Base-by-base conservation (phyloP, 2,113 vertebrate species). In the Perognathus longimembris region DNA sequence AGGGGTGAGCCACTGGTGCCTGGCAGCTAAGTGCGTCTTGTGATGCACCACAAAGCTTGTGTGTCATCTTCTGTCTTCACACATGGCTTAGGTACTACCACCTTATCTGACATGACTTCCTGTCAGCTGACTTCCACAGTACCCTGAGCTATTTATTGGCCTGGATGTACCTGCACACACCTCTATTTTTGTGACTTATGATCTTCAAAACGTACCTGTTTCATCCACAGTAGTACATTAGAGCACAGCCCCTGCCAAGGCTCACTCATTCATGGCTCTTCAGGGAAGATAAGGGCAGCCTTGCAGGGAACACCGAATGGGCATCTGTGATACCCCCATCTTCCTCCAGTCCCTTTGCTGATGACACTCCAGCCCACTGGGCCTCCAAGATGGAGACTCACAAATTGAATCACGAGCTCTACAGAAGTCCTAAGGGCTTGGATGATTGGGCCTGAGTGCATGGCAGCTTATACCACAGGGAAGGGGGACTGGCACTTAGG, bases 401-500 rank as follows among this genome's bases (percentile, higher is more conserved):
- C 88, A 45, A 8, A 45, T 6, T 77, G 88, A 81, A 66, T 36
- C 64, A 73, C 91, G 74, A n/a, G 50, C 50, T 11, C 30, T 34
- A 81, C 69, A 38, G 26, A 67, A 79, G 63, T 45, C 50, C 57
- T 14, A 3, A 4, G 34, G 61, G 63, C 28, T 59, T 59, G 34
- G 38, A 59, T 1, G 17, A 38, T 32, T 40, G 18, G 3, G 71
- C 6, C 0, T 50, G 24, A 36, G 54, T 17, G 7, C 64, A 9
- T 32, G 24, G 28, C n/a, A 22, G 45, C 70, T 32, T 34, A 61
- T 0, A n/a, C 77, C 70, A 67, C 28, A 22, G 54, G 81, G 88
- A 74, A 85, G 76, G 88, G 75, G 83, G 57, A 26, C 75, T 32
- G 69, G 71, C 86, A 87, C 67, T 79, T 90, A 95, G 85, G 73